Evolutionary conservation across 2,888 invertebrate genomes (phyloP), one percentile per base, ranked within the genome.

Genomic region (Agriopis marginaria): DNA sequence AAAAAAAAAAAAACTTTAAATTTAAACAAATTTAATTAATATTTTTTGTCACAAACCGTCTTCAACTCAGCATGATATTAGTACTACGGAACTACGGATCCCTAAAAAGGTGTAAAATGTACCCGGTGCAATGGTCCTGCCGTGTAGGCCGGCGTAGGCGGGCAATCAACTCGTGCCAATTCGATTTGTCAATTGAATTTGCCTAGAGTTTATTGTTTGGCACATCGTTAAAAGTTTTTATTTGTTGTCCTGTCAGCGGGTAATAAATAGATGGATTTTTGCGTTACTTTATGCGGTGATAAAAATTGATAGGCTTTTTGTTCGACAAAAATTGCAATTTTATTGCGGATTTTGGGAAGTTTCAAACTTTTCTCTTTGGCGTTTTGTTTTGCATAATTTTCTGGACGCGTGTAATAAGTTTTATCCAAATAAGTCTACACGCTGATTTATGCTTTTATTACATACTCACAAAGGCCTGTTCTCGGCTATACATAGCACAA

Each of bases 151-250:
- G 32, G 17, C 45, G 45, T 11, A 58, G 45, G 42, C 44, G 14
- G 56, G 68, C 72, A 72, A 73, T 67, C 63, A 70, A 72, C 70
- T 68, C 58, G 58, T 67, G 65, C 70, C 71, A 61, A 73, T 76
- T 68, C 70, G 53, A 71, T 71, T 71, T 68, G 67, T 69, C 67
- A 68, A 75, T 84, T 79, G 77, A 82, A 82, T 84, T 79, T 77
- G 78, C 72, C 66, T 79, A 71, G 68, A 79, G 80, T 83, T 79
- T 82, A 82, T 81, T 78, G 79, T 77, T 77, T 75, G 77, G 77
- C 75, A 77, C 76, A 73, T 74, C 77, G 78, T 80, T 82, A 79
- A 76, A 77, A 79, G 72, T 74, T 73, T 79, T 78, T 80, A 80
- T 84, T 80, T 80, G 80, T 77, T 77, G 79, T 77, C 79, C 71